Evolutionary conservation across 2,888 invertebrate genomes (phyloP), one percentile per base, ranked within the genome.

Genomic region (Brachyptera putata): DNA sequence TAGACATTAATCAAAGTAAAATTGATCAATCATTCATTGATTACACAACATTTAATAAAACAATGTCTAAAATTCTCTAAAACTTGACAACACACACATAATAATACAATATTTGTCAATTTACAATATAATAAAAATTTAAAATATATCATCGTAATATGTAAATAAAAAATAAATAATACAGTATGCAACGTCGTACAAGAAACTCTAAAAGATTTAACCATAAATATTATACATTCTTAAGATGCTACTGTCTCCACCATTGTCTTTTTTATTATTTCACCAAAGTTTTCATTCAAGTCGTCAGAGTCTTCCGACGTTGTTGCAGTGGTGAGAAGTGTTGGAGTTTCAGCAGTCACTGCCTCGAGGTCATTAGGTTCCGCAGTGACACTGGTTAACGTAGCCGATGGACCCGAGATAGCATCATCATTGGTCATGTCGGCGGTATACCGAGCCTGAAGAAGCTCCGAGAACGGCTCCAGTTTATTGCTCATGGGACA

Each of bases 241-340:
- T 84, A 91, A 78, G 89, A 89, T 69, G 87, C 88, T 69, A 90
- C 91, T 69, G 91, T 91, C 75, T 93, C 92, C 72, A 92, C 91
- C 83, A 93, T 91, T 65, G 91, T 89, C 76, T 93, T 91, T 76
- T 92, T 93, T 68, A 93, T 92, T 69, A 94, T 89, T 78, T 93
- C 92, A 57, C 92, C 92, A 71, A 93, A 91, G 74, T 92, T 92
- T 70, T 91, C 90, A 67, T 80, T 81, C 68, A 78, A 78, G 58
- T 80, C 77, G 49, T 78, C 79, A 43, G 71, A 66, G 64, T 18
- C 39, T 37, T 30, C 43, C 11, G 58, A 25, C 25, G 16, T 56
- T 9, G 37, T 48, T 21, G 57, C 58, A 34, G 26, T 57, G 11
- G 55, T 30, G 14, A 34, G 36, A 13, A 58, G 55, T 14, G 50